Percentiles rank a stretch among this genome's conserved stretches.
Evolutionary conservation across 2,797 vertebrate species (phyloP).

Genomic region (Centropyge bicolor): DNA sequence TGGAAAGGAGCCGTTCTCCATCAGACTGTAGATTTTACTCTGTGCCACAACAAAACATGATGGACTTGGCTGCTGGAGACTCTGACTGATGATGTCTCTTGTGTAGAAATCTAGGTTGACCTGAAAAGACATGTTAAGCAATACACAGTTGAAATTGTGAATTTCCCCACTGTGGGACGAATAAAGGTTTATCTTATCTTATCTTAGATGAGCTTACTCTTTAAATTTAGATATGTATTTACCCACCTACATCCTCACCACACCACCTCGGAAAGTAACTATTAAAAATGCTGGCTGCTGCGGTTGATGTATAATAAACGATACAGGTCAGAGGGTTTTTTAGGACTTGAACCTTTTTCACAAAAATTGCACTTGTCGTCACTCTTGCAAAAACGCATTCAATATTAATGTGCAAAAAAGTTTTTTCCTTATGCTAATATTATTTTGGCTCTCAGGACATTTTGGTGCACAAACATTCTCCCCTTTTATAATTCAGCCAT

Average conservation of each 20-base stretch:
- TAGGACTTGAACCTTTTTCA: neutral
- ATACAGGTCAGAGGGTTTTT: neutral
- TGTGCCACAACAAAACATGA: slow-evolving; percentile 88
- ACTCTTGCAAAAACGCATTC: neutral
- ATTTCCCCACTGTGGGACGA: too few relatives aligned
- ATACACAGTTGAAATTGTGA: neutral
- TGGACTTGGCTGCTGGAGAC: slow-evolving; percentile 82
- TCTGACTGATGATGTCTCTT: slow-evolving; percentile 85
- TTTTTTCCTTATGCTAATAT: neutral
- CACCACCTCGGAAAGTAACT: neutral
- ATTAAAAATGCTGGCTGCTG: slow-evolving; percentile 9
- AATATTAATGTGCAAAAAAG: neutral
- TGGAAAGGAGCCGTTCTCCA: slow-evolving; percentile 90
- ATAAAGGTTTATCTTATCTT: too few relatives aligned
- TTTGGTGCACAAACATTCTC: neutral
- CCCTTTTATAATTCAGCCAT: rapidly evolving
- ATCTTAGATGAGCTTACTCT: too few relatives aligned
- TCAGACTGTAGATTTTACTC: slow-evolving; percentile 89
- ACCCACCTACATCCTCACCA: slow-evolving; percentile 6
- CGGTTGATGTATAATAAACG: neutral
- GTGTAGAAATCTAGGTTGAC: slow-evolving; percentile 92
- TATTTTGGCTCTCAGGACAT: neutral
- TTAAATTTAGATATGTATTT: neutral
- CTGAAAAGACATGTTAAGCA: slow-evolving; percentile 73
- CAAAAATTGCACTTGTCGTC: neutral